Base-by-base conservation (phyloP, 2,113 vertebrate genomes). In the Ifrita kowaldi region DNA sequence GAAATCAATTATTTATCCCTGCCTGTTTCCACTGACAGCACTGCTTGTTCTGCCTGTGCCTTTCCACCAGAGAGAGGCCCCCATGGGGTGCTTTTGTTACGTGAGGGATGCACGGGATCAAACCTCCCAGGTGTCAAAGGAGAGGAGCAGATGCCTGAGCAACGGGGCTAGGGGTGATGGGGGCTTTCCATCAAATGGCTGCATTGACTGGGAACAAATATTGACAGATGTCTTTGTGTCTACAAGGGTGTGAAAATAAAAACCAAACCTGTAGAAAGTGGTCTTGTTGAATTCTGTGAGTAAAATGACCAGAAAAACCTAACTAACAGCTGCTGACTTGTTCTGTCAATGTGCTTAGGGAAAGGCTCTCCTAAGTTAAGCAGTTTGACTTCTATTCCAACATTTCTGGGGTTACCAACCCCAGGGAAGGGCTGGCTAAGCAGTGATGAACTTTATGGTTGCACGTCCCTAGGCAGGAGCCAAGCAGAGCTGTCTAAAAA, bases 401-500 rank as follows among this genome's bases (percentile, higher is more conserved):
- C 21, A 32, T 16, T 10, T 11, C 27, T 74, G 59, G 67, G 32
- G 33, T 69, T 88, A 67, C 19, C 0, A 7, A 6, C 39, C 17
- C 44, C 69, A 60, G 65, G 67, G 67, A 27, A 82, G 47, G 37
- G 22, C 23, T 3, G 4, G 41, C 35, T 46, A 68, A 26, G 59
- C 39, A 57, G 47, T 2, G 44, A 16, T 83, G 82, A 94, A 90
- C 74, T 93, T 93, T 9, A 27, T 0, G 30, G 55, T 17, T 74
- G n/a, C 60, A 55, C 2, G 1, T 46, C 62, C 70, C 46, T 16
- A 82, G 64, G 81, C 41, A 89, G 78, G 47, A 91, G 87, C 87
- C 84, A 93, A 82, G 80, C 42, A 62, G 83, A 84, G 56, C 83
- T 59, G 93, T 88, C 90, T 93, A 88, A 97, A 97, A 92, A 95